Evolutionary conservation across 1,140 invertebrate genomes (phyloP), one percentile per base, ranked within the genome.

Genomic region (Papilio helenus): DNA sequence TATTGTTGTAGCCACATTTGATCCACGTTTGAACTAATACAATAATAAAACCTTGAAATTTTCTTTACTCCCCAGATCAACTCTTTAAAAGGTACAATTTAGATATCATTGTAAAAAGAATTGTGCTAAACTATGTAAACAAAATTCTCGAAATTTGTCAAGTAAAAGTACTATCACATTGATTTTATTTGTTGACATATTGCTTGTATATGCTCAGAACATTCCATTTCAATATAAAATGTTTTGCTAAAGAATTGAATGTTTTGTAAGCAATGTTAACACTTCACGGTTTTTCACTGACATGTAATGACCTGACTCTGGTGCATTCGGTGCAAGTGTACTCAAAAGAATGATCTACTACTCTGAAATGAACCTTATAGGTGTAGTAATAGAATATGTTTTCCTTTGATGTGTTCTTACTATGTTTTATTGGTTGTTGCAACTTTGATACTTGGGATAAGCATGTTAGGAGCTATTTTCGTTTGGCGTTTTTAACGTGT

Each of bases 321-420:
- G 76, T 77, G 76, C 76, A 77, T 77, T 77, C 29, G 55, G 76
- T 77, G 76, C 76, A 77, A 20, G 34, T 20, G 55, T 77, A 77
- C 76, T 77, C 55, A 23, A 12, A 18, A 61, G 10, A 44, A 65
- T 10, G 2, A 77, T 23, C 12, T n/a, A 4, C 3, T 18, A 44
- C 18, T 65, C n/a, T 12, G 44, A 65, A 61, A 18, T 46, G 3
- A 77, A 61, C 76, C 44, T 77, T 77, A 77, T 23, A 1, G 8
- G 34, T 77, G 5, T 14, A 12, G 3, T 1, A 12, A 26, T 39
- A 55, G 49, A 76, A 58, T 8, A 39, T 55, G 49, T 58, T 42
- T 76, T 76, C 3, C 51, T 20, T 51, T 76, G 18, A 76, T n/a
- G 29, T 34, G 7, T 20, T 76, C 51, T 26, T 49, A 26, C 20